Percentiles rank a stretch among this genome's conserved stretches.
These are phyloP conservation scores for Amphipoea oculea DNA, from an alignment of 2,888 invertebrate species.

Conservation along the genomic window DNA sequence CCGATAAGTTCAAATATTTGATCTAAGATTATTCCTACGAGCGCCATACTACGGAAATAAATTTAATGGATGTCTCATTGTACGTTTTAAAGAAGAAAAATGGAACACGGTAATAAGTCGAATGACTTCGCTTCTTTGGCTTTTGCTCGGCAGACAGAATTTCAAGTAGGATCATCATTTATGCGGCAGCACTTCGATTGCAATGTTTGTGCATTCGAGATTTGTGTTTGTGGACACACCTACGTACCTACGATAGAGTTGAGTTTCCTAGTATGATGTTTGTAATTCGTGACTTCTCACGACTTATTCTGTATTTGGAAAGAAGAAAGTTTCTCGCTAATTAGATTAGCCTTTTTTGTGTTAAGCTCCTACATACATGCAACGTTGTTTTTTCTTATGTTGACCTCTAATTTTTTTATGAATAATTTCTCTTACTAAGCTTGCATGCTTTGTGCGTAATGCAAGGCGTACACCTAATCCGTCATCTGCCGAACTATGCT, in stretches of 20 bases:
- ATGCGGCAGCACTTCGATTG: constrained; percentile 54
- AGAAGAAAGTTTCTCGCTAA: constrained; percentile 35
- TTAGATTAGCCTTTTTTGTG: constrained; percentile 46
- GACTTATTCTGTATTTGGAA: constrained; percentile 36
- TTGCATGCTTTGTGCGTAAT: too few species aligned
- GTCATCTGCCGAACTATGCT: background rate
- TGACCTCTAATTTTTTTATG: background rate
- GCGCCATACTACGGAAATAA: constrained; percentile 16
- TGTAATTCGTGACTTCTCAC: constrained; percentile 28
- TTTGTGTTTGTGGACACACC: constrained; percentile 42
- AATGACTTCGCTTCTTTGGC: constrained; percentile 49
- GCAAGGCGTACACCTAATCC: background rate
- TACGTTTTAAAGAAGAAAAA: constrained; percentile 20
- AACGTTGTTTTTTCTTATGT: background rate
- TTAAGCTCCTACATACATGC: constrained; percentile 4
- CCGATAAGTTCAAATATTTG: constrained; percentile 62
- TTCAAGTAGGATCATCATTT: constrained; percentile 51
- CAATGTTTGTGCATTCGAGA: constrained; percentile 53
- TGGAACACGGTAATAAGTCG: constrained; percentile 43
- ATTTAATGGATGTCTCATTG: constrained; percentile 25
- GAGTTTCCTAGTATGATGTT: constrained; percentile 12
- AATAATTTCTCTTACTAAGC: background rate
- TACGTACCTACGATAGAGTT: constrained; percentile 5
- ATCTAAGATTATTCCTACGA: constrained; percentile 50
- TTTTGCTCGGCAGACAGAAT: constrained; percentile 47